Base-by-base conservation (phyloP, 2,113 vertebrate species). In the Rhinolophus ferrumequinum region DNA sequence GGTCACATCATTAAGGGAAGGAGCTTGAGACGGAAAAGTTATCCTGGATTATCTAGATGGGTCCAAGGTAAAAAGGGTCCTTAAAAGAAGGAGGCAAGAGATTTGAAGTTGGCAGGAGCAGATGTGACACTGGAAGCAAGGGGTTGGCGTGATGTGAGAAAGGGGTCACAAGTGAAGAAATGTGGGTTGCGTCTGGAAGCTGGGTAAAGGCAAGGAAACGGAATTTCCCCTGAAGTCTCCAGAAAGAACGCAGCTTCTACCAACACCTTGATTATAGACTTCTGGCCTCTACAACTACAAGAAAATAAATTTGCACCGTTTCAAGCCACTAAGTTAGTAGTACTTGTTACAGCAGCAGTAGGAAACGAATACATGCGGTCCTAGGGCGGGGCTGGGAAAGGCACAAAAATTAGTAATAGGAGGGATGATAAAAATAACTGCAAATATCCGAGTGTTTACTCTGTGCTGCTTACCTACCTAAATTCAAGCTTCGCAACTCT, bases 381-480 rank as follows among this genome's bases (percentile, higher is more conserved):
- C n/a, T 35, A 24, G 24, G 66, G 44, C 35, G 28, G 35, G 41
- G 58, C 12, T 41, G 6, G 19, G n/a, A 67, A 9, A n/a, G 18
- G 58, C 9, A 56, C 77, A 47, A 33, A 44, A 3, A 21, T 28
- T 5, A 13, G 0, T 41, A 16, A 62, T 0, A 58, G 44, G 18
- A 26, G 52, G 2, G 5, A 8, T n/a, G 6, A 18, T 22, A 18
- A 12, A 54, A 50, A 62, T 14, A 41, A 26, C 8, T 16, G 15
- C 70, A 6, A 2, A 18, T 0, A 2, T 16, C 58, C 0, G 0
- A 26, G 79, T 5, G 75, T n/a, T 62, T 14, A 13, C 2, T 38
- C 26, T 5, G 16, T 6, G 62, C 62, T 5, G 24, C 30, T 6
- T 4, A 8, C 19, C 38, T 3, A 0, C 62, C 58, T 26, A 44